Evolutionary conservation across 1,140 invertebrate genomes (phyloP), one percentile per base, ranked within the genome.

Genomic region (Acarapis woodi): DNA sequence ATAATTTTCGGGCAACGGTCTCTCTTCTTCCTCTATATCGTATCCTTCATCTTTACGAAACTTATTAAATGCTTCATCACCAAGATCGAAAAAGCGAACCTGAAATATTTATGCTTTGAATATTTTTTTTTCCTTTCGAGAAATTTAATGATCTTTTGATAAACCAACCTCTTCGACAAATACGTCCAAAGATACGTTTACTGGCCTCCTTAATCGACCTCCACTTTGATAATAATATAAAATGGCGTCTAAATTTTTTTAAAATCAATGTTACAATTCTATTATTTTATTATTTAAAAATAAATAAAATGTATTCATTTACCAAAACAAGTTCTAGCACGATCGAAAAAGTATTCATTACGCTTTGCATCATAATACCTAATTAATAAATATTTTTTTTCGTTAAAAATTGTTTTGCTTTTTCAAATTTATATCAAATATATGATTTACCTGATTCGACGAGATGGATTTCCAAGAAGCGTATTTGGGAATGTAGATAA

Each of bases 331-430:
- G 83, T 80, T 58, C 90, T 69, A 67, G 94, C 94, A 52, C 90
- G 69, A 64, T 99, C 90, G 66, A 97, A 96, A 65, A 97, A 99
- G 64, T 94, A 97, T 64, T 97, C 90, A 68, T 96, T 94, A 59
- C 79, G 69, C 49, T 93, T 63, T 42, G 85, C 79, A 65, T 96
- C 87, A 64, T 88, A 97, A 64, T 88, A 94, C 57, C 48, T 44
- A n/a, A 8, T 8, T 14, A 28, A 28, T 14, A 8, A 28, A 28
- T n/a, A 6, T n/a, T n/a, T 26, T 6, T 26, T 26, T 26, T n/a
- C 6, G 25, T n/a, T 6, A 26, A 26, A 26, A 26, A n/a, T 26
- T 26, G 25, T n/a, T 8, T 8, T 8, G 25, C n/a, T 26, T 26
- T 6, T n/a, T 26, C n/a, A 26, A 8, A n/a, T 26, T 26, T 8